Evolutionary conservation across 2,888 invertebrate genomes (phyloP), one percentile per base, ranked within the genome.

Genomic region (Gari tellinella): DNA sequence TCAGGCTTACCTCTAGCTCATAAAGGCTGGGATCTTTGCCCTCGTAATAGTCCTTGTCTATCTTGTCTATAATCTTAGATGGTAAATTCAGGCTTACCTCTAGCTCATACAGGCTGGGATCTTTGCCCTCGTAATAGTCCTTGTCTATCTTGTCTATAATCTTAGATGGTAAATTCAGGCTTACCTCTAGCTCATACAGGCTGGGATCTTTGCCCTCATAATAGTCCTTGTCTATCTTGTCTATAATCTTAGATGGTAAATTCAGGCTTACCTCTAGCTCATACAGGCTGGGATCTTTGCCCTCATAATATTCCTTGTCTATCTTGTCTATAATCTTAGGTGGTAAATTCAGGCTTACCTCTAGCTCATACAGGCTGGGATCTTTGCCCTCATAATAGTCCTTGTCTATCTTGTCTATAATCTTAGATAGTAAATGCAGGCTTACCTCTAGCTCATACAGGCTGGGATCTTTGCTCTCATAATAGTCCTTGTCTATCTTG

Each of bases 351-450:
- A n/a, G n/a, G n/a, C 83, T 83, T 92, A 95, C 95, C 90, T 94
- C 92, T 51, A 95, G 89, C 89, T 95, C 95, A 91, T 94, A 94
- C 81, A 95, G 94, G 70, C 94, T 94, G 17, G 96, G 95, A 91
- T 97, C 96, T 17, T 94, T 94, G 1, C 95, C 94, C 7, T 90
- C 90, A 92, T 96, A 97, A 92, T 97, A 97, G 2, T 95, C 94
- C 48, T 94, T 93, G 83, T 97, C 96, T 66, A 97, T 96, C 12
- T 91, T 90, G 26, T 93, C 92, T 19, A 94, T 87, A 15, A 93
- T 90, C 53, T 93, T n/a, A n/a, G n/a, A n/a, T n/a, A n/a, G n/a
- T n/a, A n/a, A n/a, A n/a, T n/a, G n/a, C n/a, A n/a, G n/a, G n/a
- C 83, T 83, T 92, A 95, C 95, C 90, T 94, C 92, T 51, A 95